Base-by-base conservation (phyloP, 2,113 vertebrate genomes). In the Etheostoma cragini region DNA sequence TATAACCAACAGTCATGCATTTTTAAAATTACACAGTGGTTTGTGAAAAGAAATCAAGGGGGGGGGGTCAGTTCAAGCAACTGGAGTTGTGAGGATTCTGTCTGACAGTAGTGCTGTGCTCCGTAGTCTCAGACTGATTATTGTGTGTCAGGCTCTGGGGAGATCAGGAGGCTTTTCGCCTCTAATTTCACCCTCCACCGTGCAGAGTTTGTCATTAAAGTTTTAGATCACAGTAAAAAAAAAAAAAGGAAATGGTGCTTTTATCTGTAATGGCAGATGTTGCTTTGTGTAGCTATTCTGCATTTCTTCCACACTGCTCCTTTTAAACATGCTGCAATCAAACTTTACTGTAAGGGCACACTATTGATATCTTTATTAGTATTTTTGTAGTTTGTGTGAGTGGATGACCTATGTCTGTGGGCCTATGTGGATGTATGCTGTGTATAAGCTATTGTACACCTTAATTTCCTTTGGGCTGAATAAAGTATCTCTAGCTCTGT, bases 21-120 rank as follows among this genome's bases (percentile, higher is more conserved):
- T 72, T 71, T 71, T 35, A 8, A 67, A 87, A 80, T 78, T 46
- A 70, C 67, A 62, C 49, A 22, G 72, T 17, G 60, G 64, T 65
- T 50, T 81, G 38, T 17, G 65, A 49, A 77, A 35, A 54, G 60
- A 47, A 62, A 54, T 68, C 68, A 8, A 45, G 12, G 8, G 38
- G 19, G 16, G 26, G 26, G 26, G 26, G 26, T 26, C 19, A 1
- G n/a, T 61, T 61, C 2, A n/a, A 64, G 57, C 21, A 58, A 78
- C 4, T 16, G n/a, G 21, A 53, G 75, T 11, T 50, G 53, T 30
- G 2, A 35, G 42, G 38, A 65, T 72, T 38, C 13, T 0, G 2
- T 21, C 58, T n/a, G 10, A 14, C 17, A n/a, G 64, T 16, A 5
- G 19, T 3, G 22, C 33, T 30, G 50, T 16, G 52, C 10, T 8